phyloP scores from a whole-genome alignment of 2,113 vertebrate genomes.

The Parus major region DNA sequence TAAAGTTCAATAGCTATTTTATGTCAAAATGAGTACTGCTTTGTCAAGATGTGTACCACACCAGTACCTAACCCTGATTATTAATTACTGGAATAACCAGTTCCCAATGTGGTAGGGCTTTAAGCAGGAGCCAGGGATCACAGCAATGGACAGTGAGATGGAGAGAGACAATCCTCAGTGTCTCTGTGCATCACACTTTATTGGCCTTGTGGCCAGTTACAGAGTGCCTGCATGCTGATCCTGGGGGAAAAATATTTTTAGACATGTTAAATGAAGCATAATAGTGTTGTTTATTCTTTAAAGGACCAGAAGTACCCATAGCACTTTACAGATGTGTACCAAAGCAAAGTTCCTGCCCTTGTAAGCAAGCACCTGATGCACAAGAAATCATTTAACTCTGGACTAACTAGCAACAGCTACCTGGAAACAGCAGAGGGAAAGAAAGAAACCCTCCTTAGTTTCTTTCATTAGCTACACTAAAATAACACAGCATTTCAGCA shows the following conservation, averaged over 20 bases:
- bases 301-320: neutral
- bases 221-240: neutral
- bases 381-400: neutral
- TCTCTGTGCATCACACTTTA: neutral
- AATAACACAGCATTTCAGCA: neutral
- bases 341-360: conserved; percentile 16
- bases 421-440: neutral
- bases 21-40: neutral
- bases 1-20: neutral
- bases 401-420: neutral
- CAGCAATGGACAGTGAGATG: neutral
- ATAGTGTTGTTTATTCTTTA: conserved; percentile 28
- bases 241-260: conserved; percentile 53
- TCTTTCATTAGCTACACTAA: neutral
- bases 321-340: neutral
- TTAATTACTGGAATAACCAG: neutral
- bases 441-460: no score
- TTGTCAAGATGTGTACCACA: neutral
- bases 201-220: neutral
- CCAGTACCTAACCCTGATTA: no score
- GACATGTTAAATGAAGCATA: conserved; percentile 39
- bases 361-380: neutral
- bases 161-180: neutral
- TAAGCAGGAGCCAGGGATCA: neutral
- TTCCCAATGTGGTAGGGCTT: neutral